Evolutionary conservation across 2,797 vertebrate genomes (phyloP), one percentile per base, ranked within the genome.

Genomic region (Eulemur coronatus): DNA sequence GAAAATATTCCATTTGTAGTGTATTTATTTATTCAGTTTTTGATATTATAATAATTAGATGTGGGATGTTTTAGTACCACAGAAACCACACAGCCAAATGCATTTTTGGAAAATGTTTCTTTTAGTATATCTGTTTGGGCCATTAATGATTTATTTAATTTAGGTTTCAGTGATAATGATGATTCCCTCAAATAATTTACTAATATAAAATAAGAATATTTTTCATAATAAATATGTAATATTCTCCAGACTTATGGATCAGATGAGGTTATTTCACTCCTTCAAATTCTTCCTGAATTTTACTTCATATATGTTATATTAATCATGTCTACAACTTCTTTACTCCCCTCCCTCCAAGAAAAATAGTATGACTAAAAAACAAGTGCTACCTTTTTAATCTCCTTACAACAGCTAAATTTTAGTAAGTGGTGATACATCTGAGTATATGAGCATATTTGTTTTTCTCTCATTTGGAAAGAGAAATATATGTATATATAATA

Each of bases 91-190:
- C 5, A 33, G n/a, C 28, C 86, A 84, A 86, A 4, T 17, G n/a
- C 0, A 9, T 91, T 15, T 96, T 87, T 97, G 46, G 94, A 96
- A 69, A 72, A 17, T 84, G 1, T 75, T 81, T 84, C 28, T 96
- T 95, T 84, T 84, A 96, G 85, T 50, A 84, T 97, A 35, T 84
- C 30, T 89, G 46, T 61, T 89, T 82, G 7, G 46, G 20, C 1
- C 9, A 24, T 59, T 96, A 73, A 50, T 72, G 7, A 81, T 82
- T 81, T 76, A 57, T 76, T 75, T 11, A 86, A 89, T 91, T 52
- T 92, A 15, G 24, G 11, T 91, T 93, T 78, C 35, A 12, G 9
- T 76, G 52, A 52, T 84, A 48, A 63, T 46, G 38, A 35, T 7
- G 7, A 30, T 52, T 17, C 0, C n/a, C 20, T 86, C 69, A 82